Base-by-base conservation (phyloP, 2,113 vertebrate species). In the Xyliphius kryptos region DNA sequence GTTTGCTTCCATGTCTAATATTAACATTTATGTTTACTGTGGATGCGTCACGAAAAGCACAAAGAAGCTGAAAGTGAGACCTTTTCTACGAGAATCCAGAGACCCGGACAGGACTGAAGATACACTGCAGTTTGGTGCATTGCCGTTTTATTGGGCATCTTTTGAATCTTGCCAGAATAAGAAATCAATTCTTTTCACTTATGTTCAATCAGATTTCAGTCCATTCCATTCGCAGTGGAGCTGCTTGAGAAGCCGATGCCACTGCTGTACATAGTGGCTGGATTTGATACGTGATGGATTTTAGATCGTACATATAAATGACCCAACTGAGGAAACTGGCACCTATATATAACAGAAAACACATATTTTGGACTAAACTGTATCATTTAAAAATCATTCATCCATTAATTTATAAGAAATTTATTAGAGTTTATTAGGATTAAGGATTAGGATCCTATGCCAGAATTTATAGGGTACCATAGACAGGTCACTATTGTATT, bases 21-120 rank as follows among this genome's bases (percentile, higher is more conserved):
- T 6, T 32, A 2, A 32, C 26, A 2, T 32, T 32, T 32, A 26
- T 26, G 26, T 5, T 32, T 32, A 32, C 26, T 32, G 1, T 32
- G 26, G 26, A 32, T 32, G 26, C 7, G 7, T 32, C 26, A 32
- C 4, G 26, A 37, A 36, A 37, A 49, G 37, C 57, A 59, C 57
- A 46, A 59, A 13, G 22, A 16, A 55, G 16, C 9, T 51, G n/a
- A 50, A 37, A 59, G 48, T 21, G 26, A 44, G 58, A 44, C 43
- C 37, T 37, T 36, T 43, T 54, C 43, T 51, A 58, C 64, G 58
- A 58, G 26, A 37, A 66, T 26, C 38, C 4, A 43, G 47, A 46
- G 26, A 54, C 22, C 20, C 20, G 41, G 48, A 37, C 64, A 53
- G 17, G 56, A 60, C 65, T 67, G 3, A 2, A 46, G 53, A 67